Evolutionary conservation across 1,140 invertebrate genomes (phyloP).

Genomic region (Telenomus remus): DNA sequence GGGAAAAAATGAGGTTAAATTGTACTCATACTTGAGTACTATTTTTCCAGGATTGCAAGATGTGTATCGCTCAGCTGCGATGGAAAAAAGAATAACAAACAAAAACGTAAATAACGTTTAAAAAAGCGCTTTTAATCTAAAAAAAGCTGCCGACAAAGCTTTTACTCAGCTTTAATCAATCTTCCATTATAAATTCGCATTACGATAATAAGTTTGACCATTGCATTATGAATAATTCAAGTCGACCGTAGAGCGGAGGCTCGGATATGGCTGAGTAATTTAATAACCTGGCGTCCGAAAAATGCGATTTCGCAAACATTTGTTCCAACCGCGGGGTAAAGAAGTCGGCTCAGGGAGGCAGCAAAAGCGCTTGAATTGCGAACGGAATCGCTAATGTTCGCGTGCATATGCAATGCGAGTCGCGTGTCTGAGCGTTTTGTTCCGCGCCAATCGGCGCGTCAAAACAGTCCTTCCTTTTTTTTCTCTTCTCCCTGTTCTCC

Average conservation of each 20-base stretch:
- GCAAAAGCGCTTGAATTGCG: constrained; percentile 33
- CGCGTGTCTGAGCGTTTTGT: constrained; percentile 22
- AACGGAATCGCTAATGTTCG: constrained; percentile 26
- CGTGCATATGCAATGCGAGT: constrained; percentile 17
- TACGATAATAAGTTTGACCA: constrained; percentile 12
- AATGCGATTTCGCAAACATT: constrained; percentile 21
- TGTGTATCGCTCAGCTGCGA: too few species aligned
- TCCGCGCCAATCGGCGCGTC: constrained; percentile 25
- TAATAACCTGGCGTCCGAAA: constrained; percentile 1
- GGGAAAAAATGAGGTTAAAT: too few species aligned
- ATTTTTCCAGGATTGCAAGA: too few species aligned
- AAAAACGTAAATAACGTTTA: too few species aligned
- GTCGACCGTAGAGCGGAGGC: not conserved
- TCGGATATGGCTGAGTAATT: constrained; percentile 8
- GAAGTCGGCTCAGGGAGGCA: constrained; percentile 13
- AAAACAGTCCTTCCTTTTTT: constrained; percentile 20
- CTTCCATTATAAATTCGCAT: constrained; percentile 13
- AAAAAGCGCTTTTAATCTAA: too few species aligned
- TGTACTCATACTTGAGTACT: too few species aligned
- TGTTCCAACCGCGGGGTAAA: constrained; percentile 14
- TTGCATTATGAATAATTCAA: constrained; percentile 27
- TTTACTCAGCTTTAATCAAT: constrained; percentile 1
- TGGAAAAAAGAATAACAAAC: too few species aligned
- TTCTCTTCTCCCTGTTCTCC: constrained; percentile 5
- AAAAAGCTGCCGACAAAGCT: too few species aligned